Conservation (phyloP, 2,888 invertebrate genomes). For the Eristalinus sepulchralis region DNA sequence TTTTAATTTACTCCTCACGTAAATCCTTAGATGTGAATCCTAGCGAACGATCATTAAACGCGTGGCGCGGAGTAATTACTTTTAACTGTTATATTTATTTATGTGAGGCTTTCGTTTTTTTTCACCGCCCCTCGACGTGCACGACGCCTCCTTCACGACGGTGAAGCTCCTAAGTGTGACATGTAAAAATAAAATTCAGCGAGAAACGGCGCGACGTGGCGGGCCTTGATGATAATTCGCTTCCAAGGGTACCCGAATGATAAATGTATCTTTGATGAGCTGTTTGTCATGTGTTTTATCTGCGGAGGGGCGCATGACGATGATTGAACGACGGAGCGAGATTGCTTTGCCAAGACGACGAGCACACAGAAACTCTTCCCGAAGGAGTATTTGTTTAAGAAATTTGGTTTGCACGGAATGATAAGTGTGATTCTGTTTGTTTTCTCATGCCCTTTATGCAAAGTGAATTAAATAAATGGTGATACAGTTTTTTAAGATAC, state of each 20-base stretch:
- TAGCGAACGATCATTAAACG: constrained; percentile 40
- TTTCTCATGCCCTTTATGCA: background rate
- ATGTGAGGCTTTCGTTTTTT: background rate
- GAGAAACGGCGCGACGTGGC: background rate
- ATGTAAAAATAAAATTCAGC: constrained; percentile 17
- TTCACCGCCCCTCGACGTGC: background rate
- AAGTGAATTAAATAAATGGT: background rate
- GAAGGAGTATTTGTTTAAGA: background rate
- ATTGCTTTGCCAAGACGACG: background rate
- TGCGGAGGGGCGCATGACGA: background rate
- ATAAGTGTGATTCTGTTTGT: background rate
- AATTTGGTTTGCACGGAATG: background rate
- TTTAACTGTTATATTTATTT: constrained; percentile 30
- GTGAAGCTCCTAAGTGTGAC: constrained; percentile 7
- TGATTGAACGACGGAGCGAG: background rate
- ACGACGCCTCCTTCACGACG: background rate
- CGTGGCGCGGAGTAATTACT: constrained; percentile 41
- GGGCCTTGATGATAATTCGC: background rate
- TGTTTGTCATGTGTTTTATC: constrained; percentile 32
- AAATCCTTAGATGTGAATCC: constrained; percentile 29
- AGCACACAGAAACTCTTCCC: background rate
- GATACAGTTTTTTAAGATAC: background rate
- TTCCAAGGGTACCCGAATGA: constrained; percentile 19
- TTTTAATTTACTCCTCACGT: constrained; percentile 54
- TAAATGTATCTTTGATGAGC: constrained; percentile 45